Evolutionary conservation across 2,888 invertebrate species (phyloP).

Genomic region (Acronicta psi): DNA sequence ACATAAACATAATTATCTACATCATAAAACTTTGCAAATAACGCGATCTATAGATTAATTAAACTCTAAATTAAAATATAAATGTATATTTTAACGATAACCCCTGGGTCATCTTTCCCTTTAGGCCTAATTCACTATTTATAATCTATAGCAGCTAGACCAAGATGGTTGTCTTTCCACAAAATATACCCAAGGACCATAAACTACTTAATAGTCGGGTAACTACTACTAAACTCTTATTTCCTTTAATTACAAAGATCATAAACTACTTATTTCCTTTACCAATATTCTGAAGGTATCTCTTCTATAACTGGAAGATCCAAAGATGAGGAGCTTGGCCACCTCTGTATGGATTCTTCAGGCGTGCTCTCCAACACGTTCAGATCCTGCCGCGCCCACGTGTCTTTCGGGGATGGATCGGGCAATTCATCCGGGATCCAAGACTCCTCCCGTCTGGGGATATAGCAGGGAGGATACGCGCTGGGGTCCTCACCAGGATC

Average conservation of each 20-base stretch:
- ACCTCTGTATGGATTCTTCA: conserved; percentile 62
- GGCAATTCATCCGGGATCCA: conserved; percentile 80
- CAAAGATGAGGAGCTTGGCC: conserved; percentile 69
- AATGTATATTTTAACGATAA: no score
- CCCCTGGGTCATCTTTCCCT: no score
- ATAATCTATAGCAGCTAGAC: no score
- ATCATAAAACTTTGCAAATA: no score
- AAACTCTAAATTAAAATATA: no score
- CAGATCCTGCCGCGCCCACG: conserved; percentile 74
- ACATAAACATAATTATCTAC: no score
- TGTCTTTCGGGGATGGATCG: conserved; percentile 77
- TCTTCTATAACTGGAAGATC: conserved; percentile 72
- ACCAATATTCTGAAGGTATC: conserved; percentile 79
- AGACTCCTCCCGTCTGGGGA: conserved; percentile 77
- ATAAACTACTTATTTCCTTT: conserved; percentile 1
- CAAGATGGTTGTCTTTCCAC: no score
- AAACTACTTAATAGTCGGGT: no score
- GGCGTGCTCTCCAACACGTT: conserved; percentile 65
- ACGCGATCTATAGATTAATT: no score
- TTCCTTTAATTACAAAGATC: background rate
- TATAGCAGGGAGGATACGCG: conserved; percentile 76
- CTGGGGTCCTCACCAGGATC: conserved; percentile 83
- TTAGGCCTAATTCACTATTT: no score
- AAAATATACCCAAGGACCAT: background rate
- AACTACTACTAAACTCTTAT: no score